Evolutionary conservation across 2,797 vertebrate species (phyloP).

Genomic region (Darevskia nairensis): DNA sequence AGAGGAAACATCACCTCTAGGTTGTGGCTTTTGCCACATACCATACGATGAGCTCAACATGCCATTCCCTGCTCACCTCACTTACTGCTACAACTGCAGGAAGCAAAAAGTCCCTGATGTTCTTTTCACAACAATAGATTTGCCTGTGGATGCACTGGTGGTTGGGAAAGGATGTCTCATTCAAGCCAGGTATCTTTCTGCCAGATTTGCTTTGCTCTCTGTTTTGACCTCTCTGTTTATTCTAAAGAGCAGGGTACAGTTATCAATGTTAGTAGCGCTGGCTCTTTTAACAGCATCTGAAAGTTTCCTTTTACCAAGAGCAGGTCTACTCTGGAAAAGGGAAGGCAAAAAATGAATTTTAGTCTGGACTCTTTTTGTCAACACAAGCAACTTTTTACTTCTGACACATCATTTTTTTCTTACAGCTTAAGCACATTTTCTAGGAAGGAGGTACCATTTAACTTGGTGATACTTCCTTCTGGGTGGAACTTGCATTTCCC

Average conservation of each 20-base stretch:
- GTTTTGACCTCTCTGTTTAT: constrained; percentile 10
- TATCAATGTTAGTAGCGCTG: neutral
- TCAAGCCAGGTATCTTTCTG: constrained; percentile 90
- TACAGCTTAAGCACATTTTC: neutral
- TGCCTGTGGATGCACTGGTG: constrained; percentile 89
- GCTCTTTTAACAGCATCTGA: neutral
- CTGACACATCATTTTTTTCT: neutral
- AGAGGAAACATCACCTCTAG: constrained; percentile 88
- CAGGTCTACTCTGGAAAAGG: neutral
- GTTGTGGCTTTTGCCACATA: constrained; percentile 97
- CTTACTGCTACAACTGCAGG: constrained; percentile 92
- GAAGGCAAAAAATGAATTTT: neutral
- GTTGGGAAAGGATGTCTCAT: constrained; percentile 98
- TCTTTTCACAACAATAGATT: constrained; percentile 96
- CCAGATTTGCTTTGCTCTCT: neutral
- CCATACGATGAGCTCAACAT: constrained; percentile 98
- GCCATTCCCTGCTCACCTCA: constrained; percentile 98
- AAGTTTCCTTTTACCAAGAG: neutral
- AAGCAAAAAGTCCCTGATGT: constrained; percentile 96
- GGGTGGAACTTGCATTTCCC: neutral
- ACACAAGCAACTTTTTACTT: neutral
- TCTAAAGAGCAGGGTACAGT: too few relatives aligned
- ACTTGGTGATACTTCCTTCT: neutral
- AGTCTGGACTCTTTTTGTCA: neutral
- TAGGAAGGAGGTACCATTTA: neutral